phyloP scores from a whole-genome alignment of 1,140 invertebrate genomes.

The Leucophenga varia region DNA sequence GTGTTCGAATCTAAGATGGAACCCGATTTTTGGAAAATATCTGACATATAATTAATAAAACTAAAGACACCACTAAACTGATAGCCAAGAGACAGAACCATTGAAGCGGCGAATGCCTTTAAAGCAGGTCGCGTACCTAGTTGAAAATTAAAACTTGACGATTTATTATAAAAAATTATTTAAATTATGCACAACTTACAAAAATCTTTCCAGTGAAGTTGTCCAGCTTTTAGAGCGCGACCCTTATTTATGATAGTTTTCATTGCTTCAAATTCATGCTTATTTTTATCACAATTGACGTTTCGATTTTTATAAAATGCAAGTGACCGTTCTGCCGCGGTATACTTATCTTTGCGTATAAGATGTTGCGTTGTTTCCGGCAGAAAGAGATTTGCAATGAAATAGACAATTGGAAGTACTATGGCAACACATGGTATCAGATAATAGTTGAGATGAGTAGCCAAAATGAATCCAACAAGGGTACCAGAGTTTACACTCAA shows the following conservation, averaged over 20 bases:
- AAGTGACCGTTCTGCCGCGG: constrained; percentile 29
- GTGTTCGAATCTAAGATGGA: constrained; percentile 59
- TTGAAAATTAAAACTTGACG: not conserved
- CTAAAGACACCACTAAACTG: constrained; percentile 36
- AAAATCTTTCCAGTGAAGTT: constrained; percentile 25
- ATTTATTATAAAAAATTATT: no score
- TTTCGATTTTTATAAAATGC: constrained; percentile 40
- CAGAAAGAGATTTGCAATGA: constrained; percentile 24
- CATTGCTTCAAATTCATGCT: constrained; percentile 35
- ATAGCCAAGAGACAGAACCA: constrained; percentile 27
- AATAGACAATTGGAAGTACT: constrained; percentile 21
- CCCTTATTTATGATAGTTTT: constrained; percentile 20
- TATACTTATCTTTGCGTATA: constrained; percentile 19
- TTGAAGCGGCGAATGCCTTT: constrained; percentile 21
- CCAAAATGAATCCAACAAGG: constrained; percentile 32
- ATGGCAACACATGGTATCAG: constrained; percentile 27
- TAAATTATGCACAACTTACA: constrained; percentile 17
- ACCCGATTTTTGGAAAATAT: constrained; percentile 67
- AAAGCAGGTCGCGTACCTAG: constrained; percentile 19
- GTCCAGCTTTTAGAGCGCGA: constrained; percentile 6
- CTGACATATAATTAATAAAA: constrained; percentile 47
- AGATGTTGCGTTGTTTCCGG: constrained; percentile 39
- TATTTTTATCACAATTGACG: constrained; percentile 12
- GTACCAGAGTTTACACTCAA: constrained; percentile 36
- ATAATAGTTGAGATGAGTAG: constrained; percentile 29